Percentiles rank a stretch among this genome's conserved stretches.
Evolutionary conservation across 2,113 vertebrate genomes (phyloP).

Genomic region (Strix uralensis): DNA sequence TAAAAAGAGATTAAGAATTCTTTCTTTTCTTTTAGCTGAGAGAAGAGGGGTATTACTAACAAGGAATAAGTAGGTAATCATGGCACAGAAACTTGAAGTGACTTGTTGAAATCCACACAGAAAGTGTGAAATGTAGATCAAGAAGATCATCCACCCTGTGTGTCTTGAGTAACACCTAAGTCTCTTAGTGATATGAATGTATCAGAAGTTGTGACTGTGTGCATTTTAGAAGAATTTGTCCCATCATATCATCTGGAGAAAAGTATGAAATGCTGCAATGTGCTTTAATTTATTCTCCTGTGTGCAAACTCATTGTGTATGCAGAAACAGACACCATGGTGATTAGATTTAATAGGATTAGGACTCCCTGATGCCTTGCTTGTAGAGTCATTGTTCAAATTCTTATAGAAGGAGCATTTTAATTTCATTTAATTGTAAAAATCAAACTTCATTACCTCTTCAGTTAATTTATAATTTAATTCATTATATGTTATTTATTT

Average conservation of each 20-base stretch:
- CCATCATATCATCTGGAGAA: background rate
- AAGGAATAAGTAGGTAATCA: background rate
- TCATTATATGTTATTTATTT: constrained; percentile 23
- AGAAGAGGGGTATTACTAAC: background rate
- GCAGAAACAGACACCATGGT: constrained; percentile 8
- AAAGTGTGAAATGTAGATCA: background rate
- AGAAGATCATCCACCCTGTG: background rate
- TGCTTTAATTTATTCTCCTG: constrained; percentile 37
- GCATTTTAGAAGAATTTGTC: background rate
- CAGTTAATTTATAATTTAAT: constrained; percentile 21
- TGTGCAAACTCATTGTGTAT: constrained; percentile 11
- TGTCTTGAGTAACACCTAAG: background rate
- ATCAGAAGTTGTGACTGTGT: background rate
- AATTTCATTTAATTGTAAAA: constrained; percentile 44
- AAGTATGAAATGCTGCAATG: background rate
- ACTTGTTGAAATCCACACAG: background rate
- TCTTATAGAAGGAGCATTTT: constrained; percentile 26
- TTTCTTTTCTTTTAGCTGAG: background rate
- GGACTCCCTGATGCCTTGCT: constrained; percentile 29
- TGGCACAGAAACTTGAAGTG: background rate
- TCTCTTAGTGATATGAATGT: background rate
- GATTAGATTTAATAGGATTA: constrained; percentile 63
- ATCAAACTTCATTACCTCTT: constrained; percentile 33
- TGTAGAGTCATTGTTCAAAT: constrained; percentile 38
- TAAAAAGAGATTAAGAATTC: background rate